phyloP scores from a whole-genome alignment of 2,797 vertebrate genomes.

The Platalea minor region DNA sequence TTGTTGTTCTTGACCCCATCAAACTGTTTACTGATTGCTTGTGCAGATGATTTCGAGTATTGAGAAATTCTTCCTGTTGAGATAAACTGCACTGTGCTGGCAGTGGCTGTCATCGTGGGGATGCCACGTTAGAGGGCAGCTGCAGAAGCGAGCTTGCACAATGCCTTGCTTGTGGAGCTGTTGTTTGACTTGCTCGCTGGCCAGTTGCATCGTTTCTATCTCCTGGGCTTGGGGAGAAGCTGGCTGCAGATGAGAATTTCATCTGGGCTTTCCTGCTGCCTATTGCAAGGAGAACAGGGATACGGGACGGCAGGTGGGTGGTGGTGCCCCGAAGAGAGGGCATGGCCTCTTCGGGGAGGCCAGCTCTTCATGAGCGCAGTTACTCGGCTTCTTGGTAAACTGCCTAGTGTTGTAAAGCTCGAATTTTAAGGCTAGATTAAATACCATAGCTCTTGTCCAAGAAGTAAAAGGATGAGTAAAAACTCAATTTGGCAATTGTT shows the following conservation, averaged over 20 bases:
- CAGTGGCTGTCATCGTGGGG: background rate
- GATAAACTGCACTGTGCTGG: background rate
- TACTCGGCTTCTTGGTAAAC: background rate
- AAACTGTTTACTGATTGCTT: background rate
- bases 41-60: background rate
- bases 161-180: constrained; percentile 34
- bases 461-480: constrained; percentile 1
- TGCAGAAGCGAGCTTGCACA: constrained; percentile 34
- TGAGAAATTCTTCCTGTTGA: constrained; percentile 41
- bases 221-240: background rate
- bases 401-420: background rate
- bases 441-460: constrained; percentile 1
- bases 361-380: background rate
- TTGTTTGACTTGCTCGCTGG: background rate
- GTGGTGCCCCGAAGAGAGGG: background rate
- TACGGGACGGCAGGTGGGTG: background rate
- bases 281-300: background rate
- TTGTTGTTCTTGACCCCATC: background rate
- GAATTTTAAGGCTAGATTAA: background rate
- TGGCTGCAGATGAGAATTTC: background rate
- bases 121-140: constrained; percentile 26
- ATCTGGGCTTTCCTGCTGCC: background rate
- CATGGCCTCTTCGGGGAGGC: background rate
- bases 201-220: constrained; percentile 1
- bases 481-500: constrained; percentile 9